phyloP scores from a whole-genome alignment of 2,888 invertebrate species.

The Calameuta pallipes region DNA sequence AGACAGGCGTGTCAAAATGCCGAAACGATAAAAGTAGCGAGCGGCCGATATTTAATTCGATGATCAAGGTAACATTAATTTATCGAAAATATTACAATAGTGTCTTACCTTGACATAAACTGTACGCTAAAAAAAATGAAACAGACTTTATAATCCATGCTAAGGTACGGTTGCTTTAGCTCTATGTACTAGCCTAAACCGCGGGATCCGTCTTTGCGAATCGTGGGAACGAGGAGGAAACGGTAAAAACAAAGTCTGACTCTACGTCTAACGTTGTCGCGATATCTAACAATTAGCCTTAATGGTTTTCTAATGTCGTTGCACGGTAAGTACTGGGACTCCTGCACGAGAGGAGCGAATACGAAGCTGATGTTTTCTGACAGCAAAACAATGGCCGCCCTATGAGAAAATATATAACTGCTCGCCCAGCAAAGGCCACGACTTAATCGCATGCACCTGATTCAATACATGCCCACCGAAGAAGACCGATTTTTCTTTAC shows the following conservation, averaged over 20 bases:
- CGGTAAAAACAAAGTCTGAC: too few relatives aligned
- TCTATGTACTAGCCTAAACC: too few relatives aligned
- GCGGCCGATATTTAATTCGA: not conserved
- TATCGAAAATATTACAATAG: constrained; percentile 35
- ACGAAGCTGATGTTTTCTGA: too few relatives aligned
- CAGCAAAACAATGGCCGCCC: not conserved
- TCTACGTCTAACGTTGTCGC: too few relatives aligned
- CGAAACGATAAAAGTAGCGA: too few relatives aligned
- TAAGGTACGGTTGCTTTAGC: constrained; percentile 13
- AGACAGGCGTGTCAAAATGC: too few relatives aligned
- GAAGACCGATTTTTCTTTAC: constrained; percentile 18
- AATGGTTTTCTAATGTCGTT: too few relatives aligned
- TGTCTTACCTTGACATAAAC: constrained; percentile 66
- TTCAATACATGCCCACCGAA: constrained; percentile 33
- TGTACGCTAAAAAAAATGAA: constrained; percentile 66
- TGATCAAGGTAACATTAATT: constrained; percentile 23
- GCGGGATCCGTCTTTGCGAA: too few relatives aligned
- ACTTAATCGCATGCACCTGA: constrained; percentile 32
- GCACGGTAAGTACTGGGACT: too few relatives aligned
- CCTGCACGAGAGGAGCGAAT: too few relatives aligned
- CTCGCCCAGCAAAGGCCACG: constrained; percentile 18
- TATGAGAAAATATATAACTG: not conserved
- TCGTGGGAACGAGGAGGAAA: too few relatives aligned
- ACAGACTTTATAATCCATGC: constrained; percentile 56
- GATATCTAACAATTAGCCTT: too few relatives aligned